Conservation (phyloP, 2,888 invertebrate species). For the Platypus cylindrus region DNA sequence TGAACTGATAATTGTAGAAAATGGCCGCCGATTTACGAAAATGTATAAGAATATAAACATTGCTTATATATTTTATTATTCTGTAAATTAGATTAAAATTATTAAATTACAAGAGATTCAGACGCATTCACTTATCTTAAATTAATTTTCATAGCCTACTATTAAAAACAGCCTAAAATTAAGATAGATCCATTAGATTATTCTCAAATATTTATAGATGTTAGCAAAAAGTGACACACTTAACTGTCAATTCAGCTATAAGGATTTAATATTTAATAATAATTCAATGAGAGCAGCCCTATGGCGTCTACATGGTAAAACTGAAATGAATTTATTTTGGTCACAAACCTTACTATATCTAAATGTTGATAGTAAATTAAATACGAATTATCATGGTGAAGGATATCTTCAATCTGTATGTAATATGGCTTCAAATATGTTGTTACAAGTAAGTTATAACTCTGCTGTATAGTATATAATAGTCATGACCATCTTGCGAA, state of each 20-base stretch:
- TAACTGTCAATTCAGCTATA: constrained; percentile 73
- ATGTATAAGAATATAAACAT: too few species aligned
- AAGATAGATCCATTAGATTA: too few species aligned
- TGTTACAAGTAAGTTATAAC: constrained; percentile 9
- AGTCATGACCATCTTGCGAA: too few species aligned
- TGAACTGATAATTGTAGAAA: too few species aligned
- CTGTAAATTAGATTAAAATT: too few species aligned
- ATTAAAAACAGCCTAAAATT: too few species aligned
- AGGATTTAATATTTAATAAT: constrained; percentile 68
- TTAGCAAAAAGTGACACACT: constrained; percentile 73
- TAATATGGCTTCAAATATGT: constrained; percentile 39
- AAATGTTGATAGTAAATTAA: constrained; percentile 44
- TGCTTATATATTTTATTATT: too few species aligned
- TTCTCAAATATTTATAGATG: constrained; percentile 32
- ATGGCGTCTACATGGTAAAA: constrained; percentile 81
- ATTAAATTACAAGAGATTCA: too few species aligned
- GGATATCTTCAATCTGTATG: constrained; percentile 58
- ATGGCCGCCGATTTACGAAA: too few species aligned
- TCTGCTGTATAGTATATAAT: too few species aligned
- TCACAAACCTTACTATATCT: constrained; percentile 67
- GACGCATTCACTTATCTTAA: too few species aligned
- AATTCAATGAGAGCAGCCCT: constrained; percentile 72
- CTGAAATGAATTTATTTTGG: constrained; percentile 69
- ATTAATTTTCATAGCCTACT: too few species aligned
- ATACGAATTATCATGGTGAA: constrained; percentile 45